Evolutionary conservation across 2,113 vertebrate species (phyloP).

Genomic region (Menidia beryllina): DNA sequence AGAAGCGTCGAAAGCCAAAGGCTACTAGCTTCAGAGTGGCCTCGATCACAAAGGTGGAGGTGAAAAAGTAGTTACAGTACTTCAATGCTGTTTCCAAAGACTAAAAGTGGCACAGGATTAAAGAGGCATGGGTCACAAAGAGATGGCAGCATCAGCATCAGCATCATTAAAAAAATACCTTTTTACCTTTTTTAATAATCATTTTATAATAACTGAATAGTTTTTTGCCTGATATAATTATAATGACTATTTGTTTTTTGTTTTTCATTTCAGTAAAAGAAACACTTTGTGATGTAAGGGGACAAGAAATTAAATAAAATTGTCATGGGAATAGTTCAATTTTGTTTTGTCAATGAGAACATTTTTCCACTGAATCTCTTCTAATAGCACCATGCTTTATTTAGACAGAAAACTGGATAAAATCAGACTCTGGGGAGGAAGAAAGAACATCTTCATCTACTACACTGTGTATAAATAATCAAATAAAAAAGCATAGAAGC

Average conservation of each 20-base stretch:
- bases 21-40: slow-evolving; percentile 93
- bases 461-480: slow-evolving; percentile 18
- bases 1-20: slow-evolving; percentile 95
- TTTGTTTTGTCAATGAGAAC: slow-evolving; percentile 15
- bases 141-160: not conserved
- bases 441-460: not conserved
- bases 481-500: not conserved
- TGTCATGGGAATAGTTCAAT: not conserved
- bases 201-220: too few relatives aligned
- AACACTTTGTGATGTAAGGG: not conserved
- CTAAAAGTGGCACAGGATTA: slow-evolving; percentile 70
- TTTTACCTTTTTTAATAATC: not conserved
- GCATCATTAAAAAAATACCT: not conserved
- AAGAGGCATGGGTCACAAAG: not conserved
- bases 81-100: slow-evolving; percentile 93
- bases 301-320: not conserved
- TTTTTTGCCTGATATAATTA: rapidly evolving
- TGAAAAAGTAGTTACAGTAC: slow-evolving; percentile 99
- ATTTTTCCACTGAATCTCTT: slow-evolving; percentile 21
- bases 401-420: slow-evolving; percentile 41
- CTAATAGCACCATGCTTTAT: slow-evolving; percentile 39
- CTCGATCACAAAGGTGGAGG: slow-evolving; percentile 95
- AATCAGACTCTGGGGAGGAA: slow-evolving; percentile 26
- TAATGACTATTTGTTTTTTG: rapidly evolving
- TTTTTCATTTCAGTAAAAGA: slow-evolving; percentile 5